phyloP scores from a whole-genome alignment of 2,113 vertebrate genomes.

The Ophiodon elongatus region DNA sequence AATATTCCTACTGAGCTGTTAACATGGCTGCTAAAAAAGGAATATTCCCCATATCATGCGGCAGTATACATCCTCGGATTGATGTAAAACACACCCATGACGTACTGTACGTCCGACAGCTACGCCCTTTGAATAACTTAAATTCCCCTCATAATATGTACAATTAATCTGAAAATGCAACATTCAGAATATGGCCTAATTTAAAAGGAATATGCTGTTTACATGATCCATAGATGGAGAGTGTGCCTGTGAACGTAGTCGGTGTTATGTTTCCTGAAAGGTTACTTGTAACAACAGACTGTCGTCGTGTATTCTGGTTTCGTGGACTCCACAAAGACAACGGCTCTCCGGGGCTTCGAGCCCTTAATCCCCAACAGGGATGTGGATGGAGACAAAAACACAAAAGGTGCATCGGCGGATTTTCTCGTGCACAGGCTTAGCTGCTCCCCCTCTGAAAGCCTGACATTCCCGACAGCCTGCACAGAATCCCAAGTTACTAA shows the following conservation, averaged over 20 bases:
- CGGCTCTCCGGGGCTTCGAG: background rate
- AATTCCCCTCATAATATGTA: no score
- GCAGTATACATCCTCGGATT: background rate
- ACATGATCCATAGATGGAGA: no score
- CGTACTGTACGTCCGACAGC: background rate
- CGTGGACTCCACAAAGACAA: conserved; percentile 5
- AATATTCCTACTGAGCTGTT: no score
- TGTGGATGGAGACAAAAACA: conserved; percentile 5
- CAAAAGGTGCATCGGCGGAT: conserved; percentile 51
- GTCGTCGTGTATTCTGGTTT: conserved; percentile 9
- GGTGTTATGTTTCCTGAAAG: conserved; percentile 8
- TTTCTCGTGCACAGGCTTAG: conserved; percentile 48
- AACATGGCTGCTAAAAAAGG: no score
- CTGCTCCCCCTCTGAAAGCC: conserved; percentile 46
- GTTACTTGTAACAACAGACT: background rate
- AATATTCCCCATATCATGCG: background rate
- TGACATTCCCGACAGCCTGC: conserved; percentile 28
- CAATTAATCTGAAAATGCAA: no score
- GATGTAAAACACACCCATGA: background rate
- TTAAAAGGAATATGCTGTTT: no score
- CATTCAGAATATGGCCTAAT: no score
- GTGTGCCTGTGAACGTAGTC: no score
- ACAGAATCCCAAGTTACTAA: conserved; percentile 48
- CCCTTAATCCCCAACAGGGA: conserved; percentile 41
- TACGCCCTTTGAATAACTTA: background rate